Evolutionary conservation across 2,888 invertebrate genomes (phyloP), one percentile per base, ranked within the genome.

Genomic region (Apoda limacodes): DNA sequence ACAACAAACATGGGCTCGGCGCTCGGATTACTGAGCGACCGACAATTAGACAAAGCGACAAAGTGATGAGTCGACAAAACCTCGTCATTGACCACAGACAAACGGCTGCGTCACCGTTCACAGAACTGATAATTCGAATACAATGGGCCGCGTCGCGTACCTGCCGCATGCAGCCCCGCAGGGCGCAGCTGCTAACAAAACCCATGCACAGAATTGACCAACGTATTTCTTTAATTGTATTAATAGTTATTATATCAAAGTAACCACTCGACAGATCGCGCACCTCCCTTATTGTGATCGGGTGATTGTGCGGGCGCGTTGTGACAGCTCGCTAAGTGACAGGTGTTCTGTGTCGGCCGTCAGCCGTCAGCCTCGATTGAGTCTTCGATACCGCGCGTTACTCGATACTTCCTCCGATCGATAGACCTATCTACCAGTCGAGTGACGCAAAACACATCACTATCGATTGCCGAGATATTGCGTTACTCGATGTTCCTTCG

Each of bases 251-350:
- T 5, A 17, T 25, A 22, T 30, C 24, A 22, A 14, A 25, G 14
- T 22, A 9, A 9, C 22, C n/a, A 13, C 24, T 5, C 21, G 21
- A 25, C 38, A 35, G 35, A n/a, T n/a, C n/a, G n/a, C n/a, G n/a
- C n/a, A n/a, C n/a, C n/a, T n/a, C 37, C 39, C 44, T 37, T 50
- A 51, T 53, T 53, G 54, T 54, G 43, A n/a, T n/a, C 23, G 46
- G 34, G 32, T 41, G 45, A 48, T 45, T 48, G 43, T 41, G 37
- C 28, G 25, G 35, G 43, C 31, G 24, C 28, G 42, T 45, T 48
- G 47, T 57, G 62, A 60, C 64, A 62, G 57, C 52, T 45, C 55
- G 24, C 43, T 63, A 59, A 64, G 54, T 59, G 65, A 61, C 67
- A 65, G 62, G 53, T 62, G 62, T 49, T 29, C 28, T 28, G 26